A percentile compares a stretch with the other conserved stretches of the same genome.
Conservation (phyloP, 2,113 vertebrate species). For the Haemorhous mexicanus region DNA sequence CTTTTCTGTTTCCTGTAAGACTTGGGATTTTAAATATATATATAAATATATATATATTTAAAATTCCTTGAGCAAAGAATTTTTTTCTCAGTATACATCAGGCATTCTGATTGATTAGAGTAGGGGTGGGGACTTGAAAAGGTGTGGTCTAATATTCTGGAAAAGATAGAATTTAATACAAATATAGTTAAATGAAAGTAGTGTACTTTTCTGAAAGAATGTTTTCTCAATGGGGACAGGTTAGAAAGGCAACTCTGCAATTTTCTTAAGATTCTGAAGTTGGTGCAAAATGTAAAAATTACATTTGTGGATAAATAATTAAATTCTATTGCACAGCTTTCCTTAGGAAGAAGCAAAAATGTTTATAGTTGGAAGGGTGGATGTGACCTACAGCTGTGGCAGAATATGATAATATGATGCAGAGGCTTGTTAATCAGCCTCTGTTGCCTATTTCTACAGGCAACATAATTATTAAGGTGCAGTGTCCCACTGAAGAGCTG, state of each 20-base stretch:
- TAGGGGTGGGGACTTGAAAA: conserved; percentile 9
- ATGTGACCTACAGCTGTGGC: not conserved
- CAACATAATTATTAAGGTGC: not conserved
- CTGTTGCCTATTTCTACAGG: not conserved
- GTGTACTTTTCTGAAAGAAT: conserved; percentile 6
- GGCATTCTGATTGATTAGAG: not conserved
- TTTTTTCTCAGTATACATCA: not conserved
- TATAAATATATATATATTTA: not conserved
- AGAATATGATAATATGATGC: not conserved
- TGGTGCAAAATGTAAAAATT: conserved; percentile 24
- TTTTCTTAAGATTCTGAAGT: conserved; percentile 33
- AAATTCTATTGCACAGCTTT: not conserved
- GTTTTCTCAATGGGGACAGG: conserved; percentile 31
- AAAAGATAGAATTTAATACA: conserved; percentile 28
- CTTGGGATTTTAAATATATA: not conserved
- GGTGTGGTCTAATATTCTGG: not conserved
- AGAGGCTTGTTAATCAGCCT: not conserved
- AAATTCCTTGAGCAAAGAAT: not conserved
- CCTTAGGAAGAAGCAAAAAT: not conserved
- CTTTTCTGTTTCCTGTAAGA: not conserved
- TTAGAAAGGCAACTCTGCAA: not conserved
- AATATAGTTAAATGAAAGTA: conserved; percentile 48
- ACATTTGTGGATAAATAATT: conserved; percentile 6
- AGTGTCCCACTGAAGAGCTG: not conserved
- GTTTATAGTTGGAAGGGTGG: not conserved